A percentile compares a stretch with the other conserved stretches of the same genome.
Conservation (phyloP, 2,797 vertebrate genomes). For the Cyprinella venusta region DNA sequence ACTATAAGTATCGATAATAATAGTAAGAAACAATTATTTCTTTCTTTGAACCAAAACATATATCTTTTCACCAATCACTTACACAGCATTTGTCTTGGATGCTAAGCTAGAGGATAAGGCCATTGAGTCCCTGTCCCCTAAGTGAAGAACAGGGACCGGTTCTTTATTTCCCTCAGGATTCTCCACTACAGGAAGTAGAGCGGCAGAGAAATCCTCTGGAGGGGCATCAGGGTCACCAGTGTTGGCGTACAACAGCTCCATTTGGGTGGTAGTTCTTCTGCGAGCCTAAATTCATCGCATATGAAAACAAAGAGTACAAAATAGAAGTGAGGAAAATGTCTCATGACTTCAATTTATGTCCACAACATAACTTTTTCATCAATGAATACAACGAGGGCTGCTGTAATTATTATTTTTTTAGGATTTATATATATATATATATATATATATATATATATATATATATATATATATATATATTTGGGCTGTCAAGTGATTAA, state of each 20-base stretch:
- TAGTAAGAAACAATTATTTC: no score
- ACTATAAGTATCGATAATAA: background rate
- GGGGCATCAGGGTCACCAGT: conserved; percentile 82
- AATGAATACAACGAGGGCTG: background rate
- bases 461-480: no score
- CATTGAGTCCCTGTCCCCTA: conserved; percentile 80
- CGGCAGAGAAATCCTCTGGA: conserved; percentile 79
- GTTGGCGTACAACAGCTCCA: conserved; percentile 94
- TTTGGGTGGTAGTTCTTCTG: conserved; percentile 94
- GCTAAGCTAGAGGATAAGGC: conserved; percentile 79
- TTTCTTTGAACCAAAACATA: background rate
- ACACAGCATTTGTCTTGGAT: conserved; percentile 86
- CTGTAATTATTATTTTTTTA: background rate
- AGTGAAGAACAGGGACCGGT: conserved; percentile 65
- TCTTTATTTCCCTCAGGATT: conserved; percentile 74
- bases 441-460: no score
- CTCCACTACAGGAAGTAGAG: conserved; percentile 79
- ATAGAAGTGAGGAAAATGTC: background rate
- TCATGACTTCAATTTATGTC: background rate
- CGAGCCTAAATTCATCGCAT: conserved; percentile 79
- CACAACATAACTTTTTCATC: background rate
- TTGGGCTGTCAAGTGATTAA: no score
- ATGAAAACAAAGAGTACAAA: background rate
- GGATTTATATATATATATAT: no score
- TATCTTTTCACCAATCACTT: conserved; percentile 65